Percentiles rank a stretch among this genome's conserved stretches.
Evolutionary conservation across 1,140 invertebrate genomes (phyloP).

Genomic region (Meloidogyne floridensis): DNA sequence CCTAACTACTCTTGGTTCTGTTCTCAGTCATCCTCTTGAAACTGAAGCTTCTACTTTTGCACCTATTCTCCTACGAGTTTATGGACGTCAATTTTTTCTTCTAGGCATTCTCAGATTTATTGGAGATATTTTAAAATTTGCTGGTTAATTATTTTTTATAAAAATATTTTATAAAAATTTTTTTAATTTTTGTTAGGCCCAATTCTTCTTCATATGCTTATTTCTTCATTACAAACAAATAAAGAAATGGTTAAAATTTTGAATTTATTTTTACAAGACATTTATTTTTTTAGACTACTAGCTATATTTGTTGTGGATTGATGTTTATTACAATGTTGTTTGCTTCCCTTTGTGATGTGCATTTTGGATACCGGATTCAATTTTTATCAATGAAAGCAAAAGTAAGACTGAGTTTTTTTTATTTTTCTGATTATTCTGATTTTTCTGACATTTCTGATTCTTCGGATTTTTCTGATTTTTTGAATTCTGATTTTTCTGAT

Average conservation of each 20-base stretch:
- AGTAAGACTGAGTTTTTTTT: neutral
- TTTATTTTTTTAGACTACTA: slow-evolving; percentile 37
- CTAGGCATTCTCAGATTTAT: slow-evolving; percentile 84
- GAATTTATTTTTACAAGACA: neutral
- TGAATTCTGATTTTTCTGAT: too few species aligned
- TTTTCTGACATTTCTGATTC: too few species aligned
- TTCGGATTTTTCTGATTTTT: too few species aligned
- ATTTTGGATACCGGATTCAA: slow-evolving; percentile 86
- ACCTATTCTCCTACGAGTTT: slow-evolving; percentile 77
- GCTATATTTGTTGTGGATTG: slow-evolving; percentile 47
- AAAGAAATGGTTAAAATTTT: slow-evolving; percentile 75
- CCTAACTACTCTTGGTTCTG: slow-evolving; percentile 46
- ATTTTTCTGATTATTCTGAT: neutral
- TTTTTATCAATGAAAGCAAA: slow-evolving; percentile 79
- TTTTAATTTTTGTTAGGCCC: slow-evolving; percentile 71
- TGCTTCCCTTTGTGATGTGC: slow-evolving; percentile 78
- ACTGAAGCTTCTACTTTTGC: neutral
- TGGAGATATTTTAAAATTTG: slow-evolving; percentile 81
- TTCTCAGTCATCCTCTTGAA: neutral
- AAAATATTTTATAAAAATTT: too few species aligned
- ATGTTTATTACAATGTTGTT: slow-evolving; percentile 67
- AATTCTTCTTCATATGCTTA: slow-evolving; percentile 81
- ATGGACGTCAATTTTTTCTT: slow-evolving; percentile 83
- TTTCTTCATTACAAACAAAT: slow-evolving; percentile 80
- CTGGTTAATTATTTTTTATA: slow-evolving; percentile 58